These are phyloP conservation scores for Steinernema scapterisci DNA, from an alignment of 2,888 invertebrate species.

Conservation along the genomic window DNA sequence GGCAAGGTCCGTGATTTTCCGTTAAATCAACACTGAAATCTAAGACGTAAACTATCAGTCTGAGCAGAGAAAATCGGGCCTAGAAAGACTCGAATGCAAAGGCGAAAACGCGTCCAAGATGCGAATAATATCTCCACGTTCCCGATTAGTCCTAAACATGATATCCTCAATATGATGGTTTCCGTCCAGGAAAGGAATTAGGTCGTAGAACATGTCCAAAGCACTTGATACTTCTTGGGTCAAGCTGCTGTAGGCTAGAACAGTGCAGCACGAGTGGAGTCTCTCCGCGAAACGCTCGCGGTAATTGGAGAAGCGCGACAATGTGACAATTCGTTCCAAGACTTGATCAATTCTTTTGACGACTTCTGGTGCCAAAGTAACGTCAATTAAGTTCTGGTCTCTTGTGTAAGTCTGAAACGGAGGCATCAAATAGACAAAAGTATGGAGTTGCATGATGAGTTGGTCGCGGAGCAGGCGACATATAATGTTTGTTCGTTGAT, in stretches of 20 bases:
- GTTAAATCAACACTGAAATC: too few species aligned
- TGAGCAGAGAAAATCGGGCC: conserved; percentile 15
- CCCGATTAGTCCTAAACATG: conserved; percentile 44
- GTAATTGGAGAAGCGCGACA: neutral
- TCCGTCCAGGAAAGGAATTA: conserved; percentile 54
- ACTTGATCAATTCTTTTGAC: conserved; percentile 26
- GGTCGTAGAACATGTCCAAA: conserved; percentile 1
- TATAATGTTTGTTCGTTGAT: conserved; percentile 5
- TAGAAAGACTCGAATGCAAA: conserved; percentile 2
- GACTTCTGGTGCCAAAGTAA: conserved; percentile 31
- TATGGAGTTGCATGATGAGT: conserved; percentile 59
- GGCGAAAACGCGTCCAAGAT: conserved; percentile 6
- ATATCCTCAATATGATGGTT: conserved; percentile 58
- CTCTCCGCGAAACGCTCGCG: neutral
- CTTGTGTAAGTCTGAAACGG: conserved; percentile 38
- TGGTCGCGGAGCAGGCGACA: conserved; percentile 55
- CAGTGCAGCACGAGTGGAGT: neutral
- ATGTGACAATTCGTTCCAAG: neutral
- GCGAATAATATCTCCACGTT: conserved; percentile 5
- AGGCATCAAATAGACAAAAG: conserved; percentile 53
- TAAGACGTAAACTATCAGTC: too few species aligned
- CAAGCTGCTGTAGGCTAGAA: neutral
- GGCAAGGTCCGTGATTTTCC: too few species aligned
- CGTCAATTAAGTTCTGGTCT: conserved; percentile 27
- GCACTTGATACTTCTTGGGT: neutral